A percentile compares a stretch with the other conserved stretches of the same genome.
Evolutionary conservation across 92 coral and sea anemone genomes (phyloP).

Genomic region (Heliopora coerulea): DNA sequence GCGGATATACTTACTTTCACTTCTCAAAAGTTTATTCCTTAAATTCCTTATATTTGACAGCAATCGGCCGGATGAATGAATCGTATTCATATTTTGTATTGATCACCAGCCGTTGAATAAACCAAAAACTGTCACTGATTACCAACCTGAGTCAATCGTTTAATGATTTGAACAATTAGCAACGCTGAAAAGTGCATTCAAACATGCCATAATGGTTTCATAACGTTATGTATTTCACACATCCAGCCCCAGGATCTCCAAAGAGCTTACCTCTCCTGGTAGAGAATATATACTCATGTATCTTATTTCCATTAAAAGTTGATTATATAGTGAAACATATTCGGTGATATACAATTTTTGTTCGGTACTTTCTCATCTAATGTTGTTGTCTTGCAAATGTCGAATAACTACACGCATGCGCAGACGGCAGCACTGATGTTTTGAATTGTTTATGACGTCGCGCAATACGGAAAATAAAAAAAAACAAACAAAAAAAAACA

Average conservation of each 20-base stretch:
- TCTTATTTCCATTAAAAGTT: conserved; percentile 20
- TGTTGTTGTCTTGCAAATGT: no score
- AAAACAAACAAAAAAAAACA: no score
- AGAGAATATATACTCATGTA: conserved; percentile 2
- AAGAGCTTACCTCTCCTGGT: conserved; percentile 17
- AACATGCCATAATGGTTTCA: no score
- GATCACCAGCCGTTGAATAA: no score
- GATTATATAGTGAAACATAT: not conserved
- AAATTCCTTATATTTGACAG: conserved; percentile 2
- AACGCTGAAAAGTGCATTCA: no score
- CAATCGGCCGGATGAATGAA: conserved; percentile 14
- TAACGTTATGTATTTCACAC: no score
- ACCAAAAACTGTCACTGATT: no score
- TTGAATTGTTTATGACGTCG: not conserved
- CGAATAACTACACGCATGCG: no score
- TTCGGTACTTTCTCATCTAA: not conserved
- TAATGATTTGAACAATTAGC: no score
- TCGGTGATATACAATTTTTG: not conserved
- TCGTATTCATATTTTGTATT: not conserved
- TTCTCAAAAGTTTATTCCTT: not conserved
- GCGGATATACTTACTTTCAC: conserved; percentile 14
- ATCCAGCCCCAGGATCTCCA: no score
- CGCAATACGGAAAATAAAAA: no score
- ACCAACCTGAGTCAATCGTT: no score
- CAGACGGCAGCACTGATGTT: not conserved